Evolutionary conservation across 2,797 vertebrate species (phyloP), one percentile per base, ranked within the genome.

Genomic region (Lepidocolaptes lacrymiger): DNA sequence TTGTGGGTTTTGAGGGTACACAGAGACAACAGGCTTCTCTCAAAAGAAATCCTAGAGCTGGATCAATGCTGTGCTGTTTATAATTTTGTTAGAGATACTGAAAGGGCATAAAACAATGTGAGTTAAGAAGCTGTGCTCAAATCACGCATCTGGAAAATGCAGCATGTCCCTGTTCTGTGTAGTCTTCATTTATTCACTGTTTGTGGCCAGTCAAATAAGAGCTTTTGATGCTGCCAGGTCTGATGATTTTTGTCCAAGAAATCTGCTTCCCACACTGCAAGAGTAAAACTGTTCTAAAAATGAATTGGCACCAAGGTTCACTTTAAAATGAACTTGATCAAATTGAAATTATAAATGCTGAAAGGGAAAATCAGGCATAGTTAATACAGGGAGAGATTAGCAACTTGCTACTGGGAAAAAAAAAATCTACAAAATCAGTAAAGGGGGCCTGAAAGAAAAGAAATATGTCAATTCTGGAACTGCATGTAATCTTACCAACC

Each of bases 301-400:
- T 56, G 10, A 93, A 88, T 89, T 72, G 51, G 44, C 46, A 59
- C 15, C 56, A 89, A 81, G 34, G 84, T 83, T 95, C 43, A 58
- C 39, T 89, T 90, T 75, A 93, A 95, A 96, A 82, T 37, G 5
- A 62, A 90, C 75, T 93, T 81, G 58, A 91, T 89, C n/a, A 80
- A 94, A 49, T 51, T 64, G 49, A 67, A 85, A 88, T 93, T 94
- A 75, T 39, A 88, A 84, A 81, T 3, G 49, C 23, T 89, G 75
- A 94, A 94, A 91, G 54, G 24, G 49, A 92, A 94, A 85, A 84
- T 58, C 63, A 74, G 51, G 18, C 19, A 43, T 75, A 44, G 80
- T 34, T 17, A 58, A 78, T 86, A 58, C 18, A 62, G 8, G 9
- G 14, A 58, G 32, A 68, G 23, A 73, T 78, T 62, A 66, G 3